Evolutionary conservation across 2,113 vertebrate species (phyloP), one percentile per base, ranked within the genome.

Genomic region (Lagopus muta): DNA sequence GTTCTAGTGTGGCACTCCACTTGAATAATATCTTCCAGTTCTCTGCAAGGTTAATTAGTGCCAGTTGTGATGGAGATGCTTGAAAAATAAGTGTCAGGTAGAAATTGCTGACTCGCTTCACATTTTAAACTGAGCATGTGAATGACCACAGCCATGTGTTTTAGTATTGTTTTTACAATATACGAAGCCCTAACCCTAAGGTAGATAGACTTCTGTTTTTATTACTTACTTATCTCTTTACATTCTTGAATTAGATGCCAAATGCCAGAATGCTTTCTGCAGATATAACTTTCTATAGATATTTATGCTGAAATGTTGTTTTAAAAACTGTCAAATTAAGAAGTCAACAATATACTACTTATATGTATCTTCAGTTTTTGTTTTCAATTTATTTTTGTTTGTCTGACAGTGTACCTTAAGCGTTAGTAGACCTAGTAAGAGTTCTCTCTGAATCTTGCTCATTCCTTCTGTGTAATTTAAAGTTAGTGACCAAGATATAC

Each of bases 21-120:
- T 87, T 79, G 82, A 85, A 80, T 82, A 88, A n/a, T 75, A 38
- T 25, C 43, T 88, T 76, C 75, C 43, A 34, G 38, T 76, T 82
- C 79, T 89, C 52, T 57, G 75, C 67, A 79, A 52, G 58, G 58
- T 94, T 88, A 93, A 87, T 94, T 85, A 92, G 58, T 69, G 48
- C 74, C 30, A 16, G 25, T 92, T 82, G 62, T 65, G 89, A 21
- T 52, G 61, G 58, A 32, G 77, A 20, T 67, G 54, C 13, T 3
- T 16, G 45, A 25, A 65, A 86, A 77, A 64, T 20, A 54, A 54
- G 6, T 1, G 32, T 36, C 14, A 38, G 71, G 48, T 16, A 55
- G 52, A 50, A 86, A 84, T 7, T 72, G 70, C 65, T 85, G 82
- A 55, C 21, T 77, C 40, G 43, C 72, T 82, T 48, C 28, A 21